Evolutionary conservation across 2,797 vertebrate genomes (phyloP).

Genomic region (Lepilemur septentrionalis): DNA sequence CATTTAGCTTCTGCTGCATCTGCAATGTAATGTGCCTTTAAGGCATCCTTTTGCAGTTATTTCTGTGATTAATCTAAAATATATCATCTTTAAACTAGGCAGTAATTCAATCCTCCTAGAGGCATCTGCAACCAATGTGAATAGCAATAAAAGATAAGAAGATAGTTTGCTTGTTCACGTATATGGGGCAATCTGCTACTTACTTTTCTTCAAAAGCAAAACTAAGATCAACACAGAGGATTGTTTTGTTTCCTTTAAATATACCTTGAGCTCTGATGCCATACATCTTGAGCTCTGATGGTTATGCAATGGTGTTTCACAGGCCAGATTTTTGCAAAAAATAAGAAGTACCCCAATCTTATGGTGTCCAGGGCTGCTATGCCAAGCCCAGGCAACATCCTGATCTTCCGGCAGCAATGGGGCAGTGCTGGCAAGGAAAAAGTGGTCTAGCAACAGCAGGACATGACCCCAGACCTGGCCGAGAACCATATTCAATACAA

Average conservation of each 20-base stretch:
- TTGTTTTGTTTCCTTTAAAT: neutral
- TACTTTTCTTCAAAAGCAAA: constrained; percentile 61
- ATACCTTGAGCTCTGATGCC: neutral
- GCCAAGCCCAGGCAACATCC: constrained; percentile 4
- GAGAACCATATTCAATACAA: constrained; percentile 6
- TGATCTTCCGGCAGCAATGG: neutral
- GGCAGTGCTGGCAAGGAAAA: neutral
- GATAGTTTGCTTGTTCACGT: neutral
- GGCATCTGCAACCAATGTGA: constrained; percentile 6
- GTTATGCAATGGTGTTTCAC: neutral
- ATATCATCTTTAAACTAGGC: constrained; percentile 22
- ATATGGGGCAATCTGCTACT: neutral
- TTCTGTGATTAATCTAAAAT: constrained; percentile 44
- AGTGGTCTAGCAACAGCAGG: neutral
- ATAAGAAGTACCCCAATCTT: neutral
- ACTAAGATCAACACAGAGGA: constrained; percentile 27
- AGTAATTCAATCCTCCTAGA: constrained; percentile 38
- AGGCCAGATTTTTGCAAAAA: neutral
- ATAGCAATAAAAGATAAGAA: constrained; percentile 29
- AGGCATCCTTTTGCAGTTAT: constrained; percentile 14
- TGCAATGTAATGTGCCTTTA: constrained; percentile 37
- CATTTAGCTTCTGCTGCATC: constrained; percentile 27
- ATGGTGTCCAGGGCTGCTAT: neutral
- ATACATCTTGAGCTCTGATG: neutral
- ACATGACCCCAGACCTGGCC: neutral